Percentiles rank a stretch among this genome's conserved stretches.
phyloP scores from a whole-genome alignment of 2,113 vertebrate species.

The Phodopus roborovskii region DNA sequence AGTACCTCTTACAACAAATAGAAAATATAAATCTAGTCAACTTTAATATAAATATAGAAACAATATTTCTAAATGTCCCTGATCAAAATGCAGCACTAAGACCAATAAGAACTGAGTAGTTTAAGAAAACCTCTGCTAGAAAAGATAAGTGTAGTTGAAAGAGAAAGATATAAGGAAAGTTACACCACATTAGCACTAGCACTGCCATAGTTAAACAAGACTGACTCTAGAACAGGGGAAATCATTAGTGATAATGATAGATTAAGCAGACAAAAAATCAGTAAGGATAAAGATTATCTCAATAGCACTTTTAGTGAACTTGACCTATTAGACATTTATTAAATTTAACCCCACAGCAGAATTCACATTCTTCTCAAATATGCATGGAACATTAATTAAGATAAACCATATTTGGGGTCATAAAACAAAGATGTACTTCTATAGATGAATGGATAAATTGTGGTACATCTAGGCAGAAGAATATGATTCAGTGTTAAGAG shows the following conservation, averaged over 20 bases:
- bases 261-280: background rate
- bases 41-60: background rate
- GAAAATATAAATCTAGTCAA: background rate
- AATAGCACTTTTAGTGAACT: background rate
- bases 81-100: background rate
- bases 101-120: background rate
- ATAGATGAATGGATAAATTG: background rate
- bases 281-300: background rate
- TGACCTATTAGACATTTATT: background rate
- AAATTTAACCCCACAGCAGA: background rate
- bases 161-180: background rate
- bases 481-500: background rate
- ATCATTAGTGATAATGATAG: background rate
- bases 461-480: background rate
- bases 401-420: background rate
- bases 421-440: background rate
- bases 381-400: background rate
- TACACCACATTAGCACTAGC: background rate
- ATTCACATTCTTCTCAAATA: slow-evolving; percentile 4
- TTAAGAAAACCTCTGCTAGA: background rate
- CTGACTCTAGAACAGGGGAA: background rate
- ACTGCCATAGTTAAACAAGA: background rate
- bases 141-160: background rate
- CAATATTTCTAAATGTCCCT: background rate
- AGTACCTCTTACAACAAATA: background rate